Evolutionary conservation across 2,888 invertebrate genomes (phyloP).

Genomic region (Hirtodrosophila cameraria): DNA sequence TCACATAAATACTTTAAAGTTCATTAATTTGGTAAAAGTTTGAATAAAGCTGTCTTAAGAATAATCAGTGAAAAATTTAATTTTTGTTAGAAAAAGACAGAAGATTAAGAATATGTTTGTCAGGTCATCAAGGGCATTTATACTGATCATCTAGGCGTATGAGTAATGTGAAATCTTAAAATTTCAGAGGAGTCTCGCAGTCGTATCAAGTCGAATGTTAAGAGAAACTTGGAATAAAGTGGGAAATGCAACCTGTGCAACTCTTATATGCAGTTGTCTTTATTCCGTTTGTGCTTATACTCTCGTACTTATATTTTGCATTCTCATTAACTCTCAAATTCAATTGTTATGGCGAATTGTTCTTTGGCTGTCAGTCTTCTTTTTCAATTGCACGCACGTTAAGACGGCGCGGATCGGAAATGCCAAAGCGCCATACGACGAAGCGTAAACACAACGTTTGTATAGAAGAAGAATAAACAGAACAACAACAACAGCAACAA

Average conservation of each 20-base stretch:
- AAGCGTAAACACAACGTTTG: constrained; percentile 2
- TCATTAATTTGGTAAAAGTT: no score
- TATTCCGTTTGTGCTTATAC: constrained; percentile 1
- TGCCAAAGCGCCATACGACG: constrained; percentile 37
- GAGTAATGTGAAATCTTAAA: constrained; percentile 15
- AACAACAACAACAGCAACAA: constrained; percentile 1
- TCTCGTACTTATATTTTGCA: constrained; percentile 2
- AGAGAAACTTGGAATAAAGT: not conserved
- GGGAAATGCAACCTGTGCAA: no score
- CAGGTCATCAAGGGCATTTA: no score
- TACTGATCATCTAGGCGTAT: constrained; percentile 18
- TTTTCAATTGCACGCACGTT: constrained; percentile 31
- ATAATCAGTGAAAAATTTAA: no score
- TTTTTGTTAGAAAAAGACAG: no score
- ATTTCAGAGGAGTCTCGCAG: constrained; percentile 20
- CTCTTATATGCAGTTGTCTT: constrained; percentile 21
- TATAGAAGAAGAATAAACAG: not conserved
- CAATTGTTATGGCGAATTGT: constrained; percentile 7
- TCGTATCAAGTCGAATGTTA: not conserved
- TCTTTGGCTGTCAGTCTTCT: constrained; percentile 40
- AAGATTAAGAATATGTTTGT: no score
- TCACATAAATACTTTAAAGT: no score
- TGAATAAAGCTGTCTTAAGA: no score
- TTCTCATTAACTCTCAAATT: constrained; percentile 1
- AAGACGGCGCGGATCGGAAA: constrained; percentile 56